Conservation (phyloP, 2,888 invertebrate genomes). For the Caenorhabditis sinica region DNA sequence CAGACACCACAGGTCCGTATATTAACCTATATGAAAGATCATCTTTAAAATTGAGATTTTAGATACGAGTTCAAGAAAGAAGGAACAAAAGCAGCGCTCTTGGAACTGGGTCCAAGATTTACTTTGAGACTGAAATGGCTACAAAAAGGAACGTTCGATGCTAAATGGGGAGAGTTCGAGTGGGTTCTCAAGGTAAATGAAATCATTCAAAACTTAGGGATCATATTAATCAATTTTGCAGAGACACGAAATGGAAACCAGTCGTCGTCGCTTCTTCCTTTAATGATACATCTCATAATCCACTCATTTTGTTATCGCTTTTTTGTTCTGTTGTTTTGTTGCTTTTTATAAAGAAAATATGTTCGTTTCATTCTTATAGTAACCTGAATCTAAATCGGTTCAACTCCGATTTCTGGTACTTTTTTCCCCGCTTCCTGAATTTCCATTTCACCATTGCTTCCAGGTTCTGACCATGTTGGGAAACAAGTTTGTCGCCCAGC, state of each 20-base stretch:
- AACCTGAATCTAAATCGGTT: constrained; percentile 8
- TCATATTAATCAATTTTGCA: constrained; percentile 86
- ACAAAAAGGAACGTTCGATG: constrained; percentile 97
- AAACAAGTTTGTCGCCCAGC: constrained; percentile 61
- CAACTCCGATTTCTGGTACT: neutral
- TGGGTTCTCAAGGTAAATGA: constrained; percentile 88
- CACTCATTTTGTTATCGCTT: constrained; percentile 39
- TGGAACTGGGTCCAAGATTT: constrained; percentile 97
- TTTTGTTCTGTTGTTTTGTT: constrained; percentile 55
- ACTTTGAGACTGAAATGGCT: constrained; percentile 94
- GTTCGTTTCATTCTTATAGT: neutral
- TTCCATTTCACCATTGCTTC: neutral
- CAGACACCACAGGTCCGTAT: constrained; percentile 91
- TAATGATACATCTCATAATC: constrained; percentile 84
- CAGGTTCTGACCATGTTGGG: constrained; percentile 62
- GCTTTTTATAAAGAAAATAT: constrained; percentile 32
- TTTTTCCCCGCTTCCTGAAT: neutral
- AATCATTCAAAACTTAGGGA: neutral
- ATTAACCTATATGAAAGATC: no score
- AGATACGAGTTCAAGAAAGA: constrained; percentile 91
- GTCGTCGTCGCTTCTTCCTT: constrained; percentile 93
- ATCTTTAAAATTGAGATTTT: constrained; percentile 32
- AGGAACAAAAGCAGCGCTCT: constrained; percentile 88
- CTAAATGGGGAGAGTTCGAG: constrained; percentile 96
- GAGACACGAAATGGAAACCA: constrained; percentile 95